These are phyloP conservation scores for Notodonta dromedarius DNA, from an alignment of 2,888 invertebrate genomes.

Conservation along the genomic window DNA sequence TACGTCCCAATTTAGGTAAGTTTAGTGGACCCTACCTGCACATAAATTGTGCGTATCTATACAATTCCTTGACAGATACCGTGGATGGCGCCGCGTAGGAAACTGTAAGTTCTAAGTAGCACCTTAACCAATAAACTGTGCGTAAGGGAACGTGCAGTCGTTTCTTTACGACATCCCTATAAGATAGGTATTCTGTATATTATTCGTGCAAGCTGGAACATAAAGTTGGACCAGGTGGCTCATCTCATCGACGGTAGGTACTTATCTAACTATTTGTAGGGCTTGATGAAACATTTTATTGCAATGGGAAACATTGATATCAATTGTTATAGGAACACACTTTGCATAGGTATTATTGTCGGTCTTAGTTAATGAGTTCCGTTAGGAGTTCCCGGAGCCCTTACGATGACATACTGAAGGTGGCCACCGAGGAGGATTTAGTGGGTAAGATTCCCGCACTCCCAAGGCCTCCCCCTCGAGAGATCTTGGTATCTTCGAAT, in stretches of 20 bases:
- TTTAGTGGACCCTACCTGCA: constrained; percentile 25
- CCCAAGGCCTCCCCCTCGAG: too few species aligned
- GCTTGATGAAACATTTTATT: too few species aligned
- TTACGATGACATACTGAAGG: too few species aligned
- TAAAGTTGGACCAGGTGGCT: constrained; percentile 51
- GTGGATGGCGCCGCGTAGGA: constrained; percentile 22
- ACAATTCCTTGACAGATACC: constrained; percentile 17
- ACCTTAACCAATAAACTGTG: constrained; percentile 36
- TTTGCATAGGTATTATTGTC: too few species aligned
- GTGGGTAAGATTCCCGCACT: too few species aligned
- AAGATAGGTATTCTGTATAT: constrained; percentile 41
- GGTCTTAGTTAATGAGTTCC: too few species aligned
- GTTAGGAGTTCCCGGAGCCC: too few species aligned
- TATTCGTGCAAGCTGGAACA: constrained; percentile 42
- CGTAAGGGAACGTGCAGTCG: constrained; percentile 28
- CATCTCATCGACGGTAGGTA: constrained; percentile 28
- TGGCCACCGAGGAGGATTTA: too few species aligned
- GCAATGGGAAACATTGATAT: too few species aligned
- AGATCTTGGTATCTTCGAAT: too few species aligned
- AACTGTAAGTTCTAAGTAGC: constrained; percentile 32
- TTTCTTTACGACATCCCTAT: constrained; percentile 40
- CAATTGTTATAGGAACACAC: too few species aligned
- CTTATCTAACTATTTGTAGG: neutral
- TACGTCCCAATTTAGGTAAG: constrained; percentile 36
- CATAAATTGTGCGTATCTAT: constrained; percentile 28